A percentile compares a stretch with the other conserved stretches of the same genome.
These are phyloP conservation scores for Prunella fulvescens DNA, from an alignment of 2,113 vertebrate species.

Conservation along the genomic window DNA sequence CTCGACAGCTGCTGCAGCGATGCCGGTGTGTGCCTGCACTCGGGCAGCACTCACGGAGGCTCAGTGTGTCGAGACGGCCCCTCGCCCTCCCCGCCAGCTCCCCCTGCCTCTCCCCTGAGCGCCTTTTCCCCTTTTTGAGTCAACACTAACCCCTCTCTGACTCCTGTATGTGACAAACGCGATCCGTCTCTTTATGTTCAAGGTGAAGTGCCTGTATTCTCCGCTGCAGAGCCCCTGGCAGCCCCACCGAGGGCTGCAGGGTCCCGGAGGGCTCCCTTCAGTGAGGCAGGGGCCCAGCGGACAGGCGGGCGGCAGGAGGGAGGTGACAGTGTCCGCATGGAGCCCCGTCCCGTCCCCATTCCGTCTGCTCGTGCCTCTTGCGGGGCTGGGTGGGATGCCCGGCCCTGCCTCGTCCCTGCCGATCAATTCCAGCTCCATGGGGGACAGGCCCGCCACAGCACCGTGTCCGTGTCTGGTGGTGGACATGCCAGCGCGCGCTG, in stretches of 20 bases:
- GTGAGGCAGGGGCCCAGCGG: conserved; percentile 64
- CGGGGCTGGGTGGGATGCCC: conserved; percentile 53
- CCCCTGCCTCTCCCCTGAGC: neutral
- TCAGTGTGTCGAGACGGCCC: conserved; percentile 37
- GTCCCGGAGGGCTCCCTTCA: conserved; percentile 57
- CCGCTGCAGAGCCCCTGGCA: conserved; percentile 60
- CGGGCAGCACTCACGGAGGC: conserved; percentile 2
- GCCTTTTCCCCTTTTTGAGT: conserved; percentile 35
- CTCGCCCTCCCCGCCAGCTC: conserved; percentile 8
- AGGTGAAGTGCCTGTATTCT: conserved; percentile 71
- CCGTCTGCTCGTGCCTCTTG: conserved; percentile 55
- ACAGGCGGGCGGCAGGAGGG: conserved; percentile 10
- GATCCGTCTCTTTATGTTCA: conserved; percentile 69
- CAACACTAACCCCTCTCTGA: conserved; percentile 63
- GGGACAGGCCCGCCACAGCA: neutral
- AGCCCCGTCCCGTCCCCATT: conserved; percentile 8
- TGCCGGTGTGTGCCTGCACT: neutral
- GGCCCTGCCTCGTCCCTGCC: conserved; percentile 26
- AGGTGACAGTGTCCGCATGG: conserved; percentile 19
- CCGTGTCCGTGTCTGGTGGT: conserved; percentile 49
- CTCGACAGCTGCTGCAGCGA: conserved; percentile 15
- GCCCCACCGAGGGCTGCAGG: conserved; percentile 27
- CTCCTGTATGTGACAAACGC: conserved; percentile 66
- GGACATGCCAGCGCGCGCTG: conserved; percentile 17
- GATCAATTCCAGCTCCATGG: neutral